These are phyloP conservation scores for Phasia obesa DNA, from an alignment of 2,888 invertebrate genomes.

Conservation along the genomic window DNA sequence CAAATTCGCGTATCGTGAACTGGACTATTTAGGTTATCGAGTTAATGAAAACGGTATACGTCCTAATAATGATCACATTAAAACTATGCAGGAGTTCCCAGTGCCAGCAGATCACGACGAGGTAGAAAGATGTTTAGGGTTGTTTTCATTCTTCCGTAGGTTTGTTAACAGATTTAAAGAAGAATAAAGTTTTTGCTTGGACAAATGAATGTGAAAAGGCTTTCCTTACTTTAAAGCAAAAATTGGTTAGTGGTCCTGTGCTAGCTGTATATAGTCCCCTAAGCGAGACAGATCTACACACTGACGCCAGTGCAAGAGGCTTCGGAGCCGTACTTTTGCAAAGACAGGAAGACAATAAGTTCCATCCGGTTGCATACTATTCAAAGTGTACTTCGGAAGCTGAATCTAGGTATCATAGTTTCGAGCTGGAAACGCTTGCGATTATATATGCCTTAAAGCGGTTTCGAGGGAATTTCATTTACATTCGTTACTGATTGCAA, in stretches of 20 bases:
- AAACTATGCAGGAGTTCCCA: constrained; percentile 43
- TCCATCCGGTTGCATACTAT: constrained; percentile 77
- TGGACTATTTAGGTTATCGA: constrained; percentile 49
- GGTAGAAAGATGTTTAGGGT: constrained; percentile 61
- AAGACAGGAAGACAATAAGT: constrained; percentile 71
- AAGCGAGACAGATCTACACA: constrained; percentile 61
- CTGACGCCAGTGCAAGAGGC: constrained; percentile 73
- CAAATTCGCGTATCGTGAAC: constrained; percentile 30
- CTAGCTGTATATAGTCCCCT: constrained; percentile 23
- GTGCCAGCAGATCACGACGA: constrained; percentile 35
- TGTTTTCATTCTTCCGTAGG: constrained; percentile 63
- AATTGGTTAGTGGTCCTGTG: constrained; percentile 62
- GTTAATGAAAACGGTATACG: constrained; percentile 46
- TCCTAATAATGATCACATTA: constrained; percentile 43
- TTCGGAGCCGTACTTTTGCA: constrained; percentile 76
- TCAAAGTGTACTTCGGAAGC: constrained; percentile 73
- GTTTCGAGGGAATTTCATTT: constrained; percentile 70
- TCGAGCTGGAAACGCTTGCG: constrained; percentile 75
- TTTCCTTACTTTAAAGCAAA: constrained; percentile 52
- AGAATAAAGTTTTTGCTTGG: constrained; percentile 37
- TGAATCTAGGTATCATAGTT: constrained; percentile 75
- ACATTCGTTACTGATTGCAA: constrained; percentile 75
- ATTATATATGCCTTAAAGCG: constrained; percentile 74
- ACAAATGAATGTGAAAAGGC: constrained; percentile 31
- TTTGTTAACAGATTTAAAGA: constrained; percentile 36